phyloP scores from a whole-genome alignment of 2,797 vertebrate genomes.

The Cichlasoma orientale region DNA sequence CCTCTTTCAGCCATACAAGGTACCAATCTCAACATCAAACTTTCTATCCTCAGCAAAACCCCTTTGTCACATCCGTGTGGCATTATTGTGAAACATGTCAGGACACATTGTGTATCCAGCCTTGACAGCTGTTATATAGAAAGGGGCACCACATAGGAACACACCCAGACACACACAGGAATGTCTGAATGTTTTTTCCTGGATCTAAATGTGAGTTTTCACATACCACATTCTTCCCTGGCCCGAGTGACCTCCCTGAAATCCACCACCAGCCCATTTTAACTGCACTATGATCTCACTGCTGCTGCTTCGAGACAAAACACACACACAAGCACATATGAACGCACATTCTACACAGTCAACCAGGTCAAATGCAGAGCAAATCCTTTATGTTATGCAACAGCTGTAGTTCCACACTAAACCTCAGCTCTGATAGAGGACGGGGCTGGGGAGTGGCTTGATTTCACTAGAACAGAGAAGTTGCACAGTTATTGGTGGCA shows the following conservation, averaged over 20 bases:
- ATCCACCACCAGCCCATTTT: conserved; percentile 25
- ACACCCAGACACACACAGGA: conserved; percentile 63
- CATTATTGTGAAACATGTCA: conserved; percentile 1
- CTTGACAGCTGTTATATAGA: conserved; percentile 34
- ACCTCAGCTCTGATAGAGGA: background rate
- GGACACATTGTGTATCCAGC: conserved; percentile 31
- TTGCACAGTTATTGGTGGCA: background rate
- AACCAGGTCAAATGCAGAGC: conserved; percentile 50
- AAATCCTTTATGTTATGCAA: conserved; percentile 59
- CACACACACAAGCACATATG: conserved; percentile 4
- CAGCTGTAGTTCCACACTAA: conserved; percentile 26
- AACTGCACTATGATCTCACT: conserved; percentile 46
- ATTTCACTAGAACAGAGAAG: conserved; percentile 14
- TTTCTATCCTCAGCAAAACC: background rate
- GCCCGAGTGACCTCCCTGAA: conserved; percentile 49
- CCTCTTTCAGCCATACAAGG: background rate
- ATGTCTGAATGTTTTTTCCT: conserved; percentile 69
- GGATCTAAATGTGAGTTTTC: conserved; percentile 67
- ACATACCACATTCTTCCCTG: conserved; percentile 61
- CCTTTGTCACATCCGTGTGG: background rate
- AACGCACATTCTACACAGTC: conserved; percentile 15
- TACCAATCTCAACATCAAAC: background rate
- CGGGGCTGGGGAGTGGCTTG: background rate
- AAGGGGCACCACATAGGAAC: conserved; percentile 24
- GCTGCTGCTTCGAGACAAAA: conserved; percentile 22